phyloP scores from a whole-genome alignment of 2,888 invertebrate species.

The Eupithecia tripunctaria region DNA sequence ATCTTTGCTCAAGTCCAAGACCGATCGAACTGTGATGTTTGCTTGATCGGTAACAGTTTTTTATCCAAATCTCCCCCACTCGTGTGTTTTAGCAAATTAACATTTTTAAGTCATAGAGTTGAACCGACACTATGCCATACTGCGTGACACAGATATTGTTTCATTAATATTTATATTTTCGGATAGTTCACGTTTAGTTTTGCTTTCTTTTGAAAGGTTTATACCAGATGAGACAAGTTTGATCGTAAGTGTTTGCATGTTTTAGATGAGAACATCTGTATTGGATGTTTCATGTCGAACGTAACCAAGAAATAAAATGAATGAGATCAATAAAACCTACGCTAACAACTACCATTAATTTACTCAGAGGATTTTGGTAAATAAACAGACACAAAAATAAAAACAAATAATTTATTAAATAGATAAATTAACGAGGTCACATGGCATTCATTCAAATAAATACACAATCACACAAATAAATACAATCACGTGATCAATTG shows the following conservation, averaged over 20 bases:
- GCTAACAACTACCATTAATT: background rate
- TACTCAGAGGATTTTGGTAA: background rate
- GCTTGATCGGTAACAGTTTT: slow-evolving; percentile 75
- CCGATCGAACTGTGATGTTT: slow-evolving; percentile 74
- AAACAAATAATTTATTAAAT: slow-evolving; percentile 57
- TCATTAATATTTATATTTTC: slow-evolving; percentile 76
- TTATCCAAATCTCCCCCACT: slow-evolving; percentile 80
- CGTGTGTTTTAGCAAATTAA: slow-evolving; percentile 64
- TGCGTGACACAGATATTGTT: slow-evolving; percentile 70
- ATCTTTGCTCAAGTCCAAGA: slow-evolving; percentile 66
- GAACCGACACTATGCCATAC: slow-evolving; percentile 71
- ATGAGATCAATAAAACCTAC: background rate
- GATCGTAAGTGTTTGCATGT: slow-evolving; percentile 41
- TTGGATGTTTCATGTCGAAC: slow-evolving; percentile 26
- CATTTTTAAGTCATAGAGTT: slow-evolving; percentile 75
- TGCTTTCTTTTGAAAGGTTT: slow-evolving; percentile 60
- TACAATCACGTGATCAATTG: slow-evolving; percentile 54
- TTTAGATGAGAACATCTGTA: slow-evolving; percentile 28
- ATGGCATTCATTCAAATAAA: slow-evolving; percentile 62
- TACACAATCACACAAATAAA: slow-evolving; percentile 61
- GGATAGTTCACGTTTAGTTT: slow-evolving; percentile 63
- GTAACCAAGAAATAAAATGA: slow-evolving; percentile 23
- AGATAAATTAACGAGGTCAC: slow-evolving; percentile 75
- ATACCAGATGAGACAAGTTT: slow-evolving; percentile 55
- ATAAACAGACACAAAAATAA: slow-evolving; percentile 27